Evolutionary conservation across 2,888 invertebrate genomes (phyloP), one percentile per base, ranked within the genome.

Genomic region (Eumacrocentrus americanus): DNA sequence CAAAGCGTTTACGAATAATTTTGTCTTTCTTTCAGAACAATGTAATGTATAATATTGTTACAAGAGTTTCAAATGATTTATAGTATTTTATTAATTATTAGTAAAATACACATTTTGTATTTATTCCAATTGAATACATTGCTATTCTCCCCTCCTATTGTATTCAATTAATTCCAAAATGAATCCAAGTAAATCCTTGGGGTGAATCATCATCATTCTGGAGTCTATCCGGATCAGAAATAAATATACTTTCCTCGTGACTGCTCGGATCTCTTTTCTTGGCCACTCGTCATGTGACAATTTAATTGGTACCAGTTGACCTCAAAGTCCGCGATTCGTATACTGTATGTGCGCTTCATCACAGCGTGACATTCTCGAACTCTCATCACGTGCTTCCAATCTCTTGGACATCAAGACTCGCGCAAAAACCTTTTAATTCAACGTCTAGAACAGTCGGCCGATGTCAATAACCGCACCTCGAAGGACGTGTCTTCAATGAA

Each of bases 231-330:
- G 46, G 57, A 64, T 60, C 61, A 47, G 40, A 56, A 40, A 34
- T 47, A 42, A 40, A 59, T 58, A 60, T 53, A 61, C 61, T 65
- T 65, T 60, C 60, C 67, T 65, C 67, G 65, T 67, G 60, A 67
- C 65, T 63, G 22, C 38, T n/a, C n/a, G n/a, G 55, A 23, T 51
- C 48, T 16, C 47, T 56, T 29, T 46, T 22, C 25, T 25, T 20
- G 20, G 35, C 14, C 52, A 51, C 44, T 25, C 20, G 58, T 65
- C 63, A 65, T 63, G 57, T 59, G 59, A 67, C 58, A 58, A 60
- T 63, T 67, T 67, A 67, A 67, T 67, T 67, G 63, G 58, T 58
- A 59, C 58, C 58, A 65, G 58, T 58, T 65, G 59, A 67, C 65
- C 63, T 63, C 62, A 58, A 54, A 58, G 25, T 50, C 14, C 56